A percentile compares a stretch with the other conserved stretches of the same genome.
These are phyloP conservation scores for Caenorhabditis remanei DNA, from an alignment of 1,140 invertebrate species.

Conservation along the genomic window DNA sequence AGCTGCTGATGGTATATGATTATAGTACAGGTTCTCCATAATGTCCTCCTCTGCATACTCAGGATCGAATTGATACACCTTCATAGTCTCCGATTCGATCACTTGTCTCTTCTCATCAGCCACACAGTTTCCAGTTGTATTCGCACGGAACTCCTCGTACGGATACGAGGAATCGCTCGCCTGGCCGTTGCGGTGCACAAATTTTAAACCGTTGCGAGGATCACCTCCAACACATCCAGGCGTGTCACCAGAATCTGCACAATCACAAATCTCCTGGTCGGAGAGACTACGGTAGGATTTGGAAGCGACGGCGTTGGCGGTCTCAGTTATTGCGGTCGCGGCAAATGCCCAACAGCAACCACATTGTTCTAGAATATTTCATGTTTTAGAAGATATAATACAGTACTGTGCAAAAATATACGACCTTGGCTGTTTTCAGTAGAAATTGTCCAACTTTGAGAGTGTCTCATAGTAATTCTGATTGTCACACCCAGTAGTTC, in stretches of 20 bases:
- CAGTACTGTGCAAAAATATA: background rate
- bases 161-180: conserved; percentile 82
- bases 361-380: conserved; percentile 80
- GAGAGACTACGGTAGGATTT: conserved; percentile 87
- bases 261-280: conserved; percentile 88
- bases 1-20: background rate
- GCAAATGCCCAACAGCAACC: conserved; percentile 98
- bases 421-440: no score
- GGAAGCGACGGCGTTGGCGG: conserved; percentile 88
- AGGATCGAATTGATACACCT: conserved; percentile 80
- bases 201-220: conserved; percentile 86
- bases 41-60: conserved; percentile 6
- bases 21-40: background rate
- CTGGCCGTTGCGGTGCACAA: conserved; percentile 60
- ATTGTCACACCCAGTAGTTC: no score
- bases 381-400: background rate
- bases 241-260: conserved; percentile 86
- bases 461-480: no score
- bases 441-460: no score
- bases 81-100: conserved; percentile 84
- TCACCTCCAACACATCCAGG: conserved; percentile 90
- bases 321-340: conserved; percentile 93
- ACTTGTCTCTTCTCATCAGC: conserved; percentile 86
- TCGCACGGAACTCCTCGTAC: conserved; percentile 89
- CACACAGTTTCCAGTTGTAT: conserved; percentile 87